Evolutionary conservation across 2,113 vertebrate genomes (phyloP).

Genomic region (Bos indicus): DNA sequence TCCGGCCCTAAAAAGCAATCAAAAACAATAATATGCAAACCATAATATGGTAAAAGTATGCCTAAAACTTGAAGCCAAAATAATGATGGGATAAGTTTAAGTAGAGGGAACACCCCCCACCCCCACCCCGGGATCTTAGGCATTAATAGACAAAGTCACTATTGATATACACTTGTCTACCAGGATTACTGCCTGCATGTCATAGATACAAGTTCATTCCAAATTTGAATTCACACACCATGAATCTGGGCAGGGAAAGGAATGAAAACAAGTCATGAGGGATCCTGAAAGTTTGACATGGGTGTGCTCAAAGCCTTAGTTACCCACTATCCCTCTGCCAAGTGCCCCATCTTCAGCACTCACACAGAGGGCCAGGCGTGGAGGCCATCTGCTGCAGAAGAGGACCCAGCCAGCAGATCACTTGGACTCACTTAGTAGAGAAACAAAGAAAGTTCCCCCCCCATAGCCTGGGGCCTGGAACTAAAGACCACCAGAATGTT

Average conservation of each 20-base stretch:
- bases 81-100: neutral
- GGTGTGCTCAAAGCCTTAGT: neutral
- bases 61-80: neutral
- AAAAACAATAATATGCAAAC: conserved; percentile 13
- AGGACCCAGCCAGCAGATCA: neutral
- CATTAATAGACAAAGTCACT: neutral
- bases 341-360: neutral
- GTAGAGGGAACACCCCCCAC: neutral
- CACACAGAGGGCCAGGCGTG: neutral
- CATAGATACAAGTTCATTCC: neutral
- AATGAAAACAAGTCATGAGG: neutral
- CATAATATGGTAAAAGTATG: neutral
- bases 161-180: neutral
- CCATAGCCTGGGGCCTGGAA: neutral
- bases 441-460: neutral
- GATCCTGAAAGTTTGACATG: neutral
- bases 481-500: neutral
- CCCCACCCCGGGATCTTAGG: neutral
- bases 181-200: neutral
- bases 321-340: neutral
- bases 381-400: neutral
- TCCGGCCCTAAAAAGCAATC: conserved; percentile 2
- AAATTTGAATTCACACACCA: neutral
- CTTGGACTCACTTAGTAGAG: neutral
- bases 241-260: neutral